A percentile compares a stretch with the other conserved stretches of the same genome.
phyloP scores from a whole-genome alignment of 2,888 invertebrate genomes.

The Lysandra coridon region DNA sequence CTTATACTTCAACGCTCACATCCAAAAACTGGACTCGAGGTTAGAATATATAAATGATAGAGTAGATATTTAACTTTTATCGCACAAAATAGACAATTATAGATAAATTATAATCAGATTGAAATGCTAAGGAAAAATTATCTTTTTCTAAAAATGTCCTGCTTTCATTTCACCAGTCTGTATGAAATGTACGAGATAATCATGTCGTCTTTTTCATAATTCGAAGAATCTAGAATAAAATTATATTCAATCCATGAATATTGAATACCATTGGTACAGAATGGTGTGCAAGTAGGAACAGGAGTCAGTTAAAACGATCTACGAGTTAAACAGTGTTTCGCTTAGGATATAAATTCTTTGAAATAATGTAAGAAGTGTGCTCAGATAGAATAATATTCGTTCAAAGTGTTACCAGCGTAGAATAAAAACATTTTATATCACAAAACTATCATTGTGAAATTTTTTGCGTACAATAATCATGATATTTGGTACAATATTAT shows the following conservation, averaged over 20 bases:
- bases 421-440: conserved; percentile 23
- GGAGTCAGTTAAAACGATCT: neutral
- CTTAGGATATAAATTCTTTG: conserved; percentile 27
- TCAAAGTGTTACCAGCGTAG: conserved; percentile 26
- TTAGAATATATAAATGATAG: conserved; percentile 15
- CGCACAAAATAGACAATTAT: conserved; percentile 34
- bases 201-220: no score
- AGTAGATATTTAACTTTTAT: conserved; percentile 44
- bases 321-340: conserved; percentile 13
- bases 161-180: neutral
- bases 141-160: neutral
- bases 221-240: neutral
- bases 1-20: conserved; percentile 13
- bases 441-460: neutral
- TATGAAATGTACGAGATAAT: neutral
- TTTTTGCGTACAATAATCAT: neutral
- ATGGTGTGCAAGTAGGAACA: neutral
- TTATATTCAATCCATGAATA: neutral
- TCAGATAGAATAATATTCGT: conserved; percentile 22
- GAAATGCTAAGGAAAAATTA: neutral
- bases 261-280: neutral
- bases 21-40: conserved; percentile 27
- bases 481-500: conserved; percentile 2
- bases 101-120: neutral
- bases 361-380: conserved; percentile 26